Conservation (phyloP, 1,140 invertebrate species). For the Branchinecta lynchi region DNA sequence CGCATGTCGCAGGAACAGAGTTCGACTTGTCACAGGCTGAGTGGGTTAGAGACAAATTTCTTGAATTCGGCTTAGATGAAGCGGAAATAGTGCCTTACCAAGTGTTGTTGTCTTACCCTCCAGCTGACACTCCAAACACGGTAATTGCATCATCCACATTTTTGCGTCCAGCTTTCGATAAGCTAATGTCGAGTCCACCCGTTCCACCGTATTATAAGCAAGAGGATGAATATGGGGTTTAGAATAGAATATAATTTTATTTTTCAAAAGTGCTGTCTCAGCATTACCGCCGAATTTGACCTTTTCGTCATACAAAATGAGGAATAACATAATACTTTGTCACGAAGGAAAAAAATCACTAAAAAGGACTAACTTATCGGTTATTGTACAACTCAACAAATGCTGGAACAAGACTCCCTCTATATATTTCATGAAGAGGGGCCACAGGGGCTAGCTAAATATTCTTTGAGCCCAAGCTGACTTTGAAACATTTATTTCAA, state of each 20-base stretch:
- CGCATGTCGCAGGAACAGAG: constrained; percentile 19
- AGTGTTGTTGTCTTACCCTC: constrained; percentile 20
- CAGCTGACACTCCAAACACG: constrained; percentile 15
- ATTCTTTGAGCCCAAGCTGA: too few relatives aligned
- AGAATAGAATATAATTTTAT: too few relatives aligned
- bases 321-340: not conserved
- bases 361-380: too few relatives aligned
- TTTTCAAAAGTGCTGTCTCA: not conserved
- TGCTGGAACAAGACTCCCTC: too few relatives aligned
- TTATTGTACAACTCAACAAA: too few relatives aligned
- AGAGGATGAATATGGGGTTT: too few relatives aligned
- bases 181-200: not conserved
- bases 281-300: not conserved
- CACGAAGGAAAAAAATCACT: too few relatives aligned
- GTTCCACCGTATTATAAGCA: not conserved
- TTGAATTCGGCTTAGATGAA: constrained; percentile 13
- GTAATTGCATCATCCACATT: not conserved
- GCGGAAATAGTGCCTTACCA: constrained; percentile 18
- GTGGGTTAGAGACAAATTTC: constrained; percentile 15
- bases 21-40: constrained; percentile 16
- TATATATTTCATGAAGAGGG: too few relatives aligned
- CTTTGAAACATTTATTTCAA: too few relatives aligned
- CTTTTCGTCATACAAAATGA: not conserved
- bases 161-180: not conserved
- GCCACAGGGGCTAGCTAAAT: too few relatives aligned